Percentiles rank a stretch among this genome's conserved stretches.
Evolutionary conservation across 2,888 invertebrate species (phyloP).

Genomic region (Allygus modestus): DNA sequence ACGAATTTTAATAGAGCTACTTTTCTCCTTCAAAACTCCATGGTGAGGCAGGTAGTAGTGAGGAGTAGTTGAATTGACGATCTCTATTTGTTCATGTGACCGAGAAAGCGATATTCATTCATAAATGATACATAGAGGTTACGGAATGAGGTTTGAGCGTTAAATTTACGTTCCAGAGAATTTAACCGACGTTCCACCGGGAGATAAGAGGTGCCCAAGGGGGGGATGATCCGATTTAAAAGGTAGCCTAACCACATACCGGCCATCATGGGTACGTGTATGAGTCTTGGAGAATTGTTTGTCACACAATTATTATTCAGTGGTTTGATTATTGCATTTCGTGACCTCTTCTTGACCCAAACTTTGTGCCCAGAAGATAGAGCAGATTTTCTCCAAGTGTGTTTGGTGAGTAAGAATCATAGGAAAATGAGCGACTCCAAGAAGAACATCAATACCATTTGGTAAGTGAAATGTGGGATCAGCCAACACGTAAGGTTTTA

Average conservation of each 20-base stretch:
- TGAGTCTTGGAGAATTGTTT: not conserved
- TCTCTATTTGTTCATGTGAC: not conserved
- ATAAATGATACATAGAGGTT: not conserved
- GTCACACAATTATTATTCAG: not conserved
- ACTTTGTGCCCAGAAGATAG: no score
- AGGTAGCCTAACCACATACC: not conserved
- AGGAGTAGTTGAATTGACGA: not conserved
- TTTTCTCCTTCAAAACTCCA: not conserved
- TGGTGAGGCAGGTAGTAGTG: conserved; percentile 12
- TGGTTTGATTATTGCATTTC: not conserved
- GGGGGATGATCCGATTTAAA: not conserved
- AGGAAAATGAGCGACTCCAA: no score
- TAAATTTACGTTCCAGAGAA: not conserved
- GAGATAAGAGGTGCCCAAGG: not conserved
- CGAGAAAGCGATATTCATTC: not conserved
- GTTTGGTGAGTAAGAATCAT: no score
- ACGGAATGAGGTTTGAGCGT: not conserved
- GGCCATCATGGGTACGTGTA: not conserved
- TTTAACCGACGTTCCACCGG: not conserved
- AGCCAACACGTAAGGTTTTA: no score
- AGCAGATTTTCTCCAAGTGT: no score
- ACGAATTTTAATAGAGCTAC: not conserved
- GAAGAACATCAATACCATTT: no score
- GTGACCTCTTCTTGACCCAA: no score
- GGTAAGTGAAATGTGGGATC: no score